Base-by-base conservation (phyloP, 1,140 invertebrate genomes). In the Drosophila gunungcola region DNA sequence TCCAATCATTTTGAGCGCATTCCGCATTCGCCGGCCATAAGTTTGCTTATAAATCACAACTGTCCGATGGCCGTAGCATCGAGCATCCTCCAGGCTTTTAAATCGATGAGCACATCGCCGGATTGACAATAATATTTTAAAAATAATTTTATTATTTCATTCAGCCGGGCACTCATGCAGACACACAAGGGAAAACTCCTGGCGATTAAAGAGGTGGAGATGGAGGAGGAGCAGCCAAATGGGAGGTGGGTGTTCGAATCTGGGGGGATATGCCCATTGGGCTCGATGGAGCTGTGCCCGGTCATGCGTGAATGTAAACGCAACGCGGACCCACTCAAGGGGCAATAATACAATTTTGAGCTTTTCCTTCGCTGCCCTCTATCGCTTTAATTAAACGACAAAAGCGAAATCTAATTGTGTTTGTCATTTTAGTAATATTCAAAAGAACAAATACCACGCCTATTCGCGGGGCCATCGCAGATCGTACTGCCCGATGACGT, bases 401-500 rank as follows among this genome's bases (percentile, higher is more conserved):
- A 73, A 69, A 25, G 41, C 51, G 43, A 69, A 76, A 53, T 68
- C 73, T 76, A 76, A 67, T 76, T 76, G 63, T 76, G 49, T 75
- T 76, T 75, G 70, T 65, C 49, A 41, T 45, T 52, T 27, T 48
- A 16, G 16, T 75, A 32, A 55, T 45, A 55, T 75, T 56, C 51
- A 29, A 70, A 69, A 2, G 51, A 34, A 21, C 16, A 21, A 21
- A 46, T 21, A 12, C 25, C 4, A 16, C 2, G 12, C 46, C 27
- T 29, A 49, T 3, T 46, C 29, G 62, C 42, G 51, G 45, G 79
- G 63, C 62, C 73, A 91, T 38, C 56, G 54, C 6, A 55, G 57
- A 65, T 94, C 93, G 62, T 93, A 92, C 88, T 95, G 93, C 46
- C 93, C 92, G 42, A 96, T 94, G 32, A 96, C 94, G 52, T 93